These are phyloP conservation scores for Camelus dromedarius DNA, from an alignment of 2,113 vertebrate genomes.

Conservation along the genomic window DNA sequence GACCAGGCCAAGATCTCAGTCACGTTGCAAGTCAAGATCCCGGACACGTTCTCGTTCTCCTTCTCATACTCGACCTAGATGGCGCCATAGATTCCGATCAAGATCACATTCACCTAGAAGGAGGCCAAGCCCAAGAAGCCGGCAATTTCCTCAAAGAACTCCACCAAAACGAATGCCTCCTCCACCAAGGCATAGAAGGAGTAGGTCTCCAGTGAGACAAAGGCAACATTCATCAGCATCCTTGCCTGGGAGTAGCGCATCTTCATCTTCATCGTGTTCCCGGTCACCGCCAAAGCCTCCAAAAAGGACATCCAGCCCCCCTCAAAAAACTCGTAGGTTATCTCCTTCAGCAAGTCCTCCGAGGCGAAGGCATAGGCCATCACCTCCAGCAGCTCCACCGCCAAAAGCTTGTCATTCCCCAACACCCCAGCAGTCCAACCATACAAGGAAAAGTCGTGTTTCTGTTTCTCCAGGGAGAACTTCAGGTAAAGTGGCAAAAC, in stretches of 20 bases:
- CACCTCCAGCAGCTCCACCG: slow-evolving; percentile 85
- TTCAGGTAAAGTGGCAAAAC: slow-evolving; percentile 91
- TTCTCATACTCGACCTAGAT: slow-evolving; percentile 89
- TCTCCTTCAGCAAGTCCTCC: slow-evolving; percentile 89
- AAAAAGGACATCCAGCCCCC: slow-evolving; percentile 89
- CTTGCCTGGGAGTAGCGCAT: slow-evolving; percentile 92
- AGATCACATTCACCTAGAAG: slow-evolving; percentile 93
- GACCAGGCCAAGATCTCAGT: slow-evolving; percentile 87
- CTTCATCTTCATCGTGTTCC: slow-evolving; percentile 91
- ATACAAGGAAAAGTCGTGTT: slow-evolving; percentile 85
- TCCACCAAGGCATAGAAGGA: slow-evolving; percentile 92
- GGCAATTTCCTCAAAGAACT: slow-evolving; percentile 92
- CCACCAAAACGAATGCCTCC: slow-evolving; percentile 85
- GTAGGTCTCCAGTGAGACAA: slow-evolving; percentile 93
- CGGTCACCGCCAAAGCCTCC: slow-evolving; percentile 89
- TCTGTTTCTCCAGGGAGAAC: slow-evolving; percentile 89
- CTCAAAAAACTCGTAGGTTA: slow-evolving; percentile 86
- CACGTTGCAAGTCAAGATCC: too few species aligned
- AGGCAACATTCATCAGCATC: slow-evolving; percentile 93
- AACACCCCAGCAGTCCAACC: slow-evolving; percentile 86
- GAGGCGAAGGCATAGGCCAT: slow-evolving; percentile 84
- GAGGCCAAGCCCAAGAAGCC: slow-evolving; percentile 92
- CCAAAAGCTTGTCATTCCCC: slow-evolving; percentile 88
- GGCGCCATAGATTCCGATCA: slow-evolving; percentile 91
- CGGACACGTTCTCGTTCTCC: not conserved